These are phyloP conservation scores for Microctenopoma steveboyesi DNA, from an alignment of 2,797 vertebrate species.

Conservation along the genomic window DNA sequence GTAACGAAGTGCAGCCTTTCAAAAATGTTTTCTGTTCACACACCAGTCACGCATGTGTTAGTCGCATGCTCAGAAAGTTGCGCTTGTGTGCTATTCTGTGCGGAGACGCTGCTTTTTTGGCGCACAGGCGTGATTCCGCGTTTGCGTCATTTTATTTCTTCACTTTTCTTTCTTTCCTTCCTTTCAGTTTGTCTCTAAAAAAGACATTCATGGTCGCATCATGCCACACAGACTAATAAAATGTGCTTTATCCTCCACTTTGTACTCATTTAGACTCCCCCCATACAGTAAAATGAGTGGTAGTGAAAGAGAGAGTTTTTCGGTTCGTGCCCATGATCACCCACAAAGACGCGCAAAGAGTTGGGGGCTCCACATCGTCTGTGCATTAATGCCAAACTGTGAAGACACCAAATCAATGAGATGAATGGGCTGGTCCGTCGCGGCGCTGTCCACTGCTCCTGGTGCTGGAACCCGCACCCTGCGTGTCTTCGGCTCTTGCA, in stretches of 20 bases:
- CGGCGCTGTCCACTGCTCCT: conserved; percentile 40
- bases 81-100: background rate
- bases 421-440: conserved; percentile 14
- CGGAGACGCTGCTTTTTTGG: conserved; percentile 26
- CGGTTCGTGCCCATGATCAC: background rate
- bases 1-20: background rate
- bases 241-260: background rate
- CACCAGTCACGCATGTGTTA: background rate
- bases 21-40: background rate
- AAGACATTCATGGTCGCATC: background rate
- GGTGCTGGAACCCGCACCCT: conserved; percentile 43
- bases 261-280: conserved; percentile 67
- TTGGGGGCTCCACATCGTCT: conserved; percentile 8
- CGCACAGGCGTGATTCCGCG: conserved; percentile 24
- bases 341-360: background rate
- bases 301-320: background rate
- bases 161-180: background rate
- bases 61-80: background rate
- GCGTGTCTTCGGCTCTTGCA: background rate
- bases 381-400: background rate
- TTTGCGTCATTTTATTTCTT: background rate
- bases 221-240: background rate
- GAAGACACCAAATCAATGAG: conserved; percentile 3
- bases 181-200: background rate
- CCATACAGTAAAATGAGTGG: conserved; percentile 75